Evolutionary conservation across 2,797 vertebrate genomes (phyloP), one percentile per base, ranked within the genome.

Genomic region (Lacerta bilineata): DNA sequence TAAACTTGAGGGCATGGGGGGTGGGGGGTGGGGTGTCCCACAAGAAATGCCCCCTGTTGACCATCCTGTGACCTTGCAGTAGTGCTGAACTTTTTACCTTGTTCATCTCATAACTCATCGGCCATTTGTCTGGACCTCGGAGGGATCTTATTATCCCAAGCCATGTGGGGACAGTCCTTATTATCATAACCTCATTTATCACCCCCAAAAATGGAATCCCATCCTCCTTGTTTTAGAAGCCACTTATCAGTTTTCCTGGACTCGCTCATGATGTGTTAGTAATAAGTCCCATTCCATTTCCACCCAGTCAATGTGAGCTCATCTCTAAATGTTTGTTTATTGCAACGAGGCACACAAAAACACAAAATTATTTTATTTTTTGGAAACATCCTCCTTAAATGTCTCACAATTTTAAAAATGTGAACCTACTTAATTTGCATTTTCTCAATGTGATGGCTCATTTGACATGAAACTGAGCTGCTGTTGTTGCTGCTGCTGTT

Each of bases 51-150:
- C 75, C 77, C 64, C 41, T 91, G 2, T 75, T 75, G 94, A 93
- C 93, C 55, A 85, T 0, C 1, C 29, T 0, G 0, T 89, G 93
- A 94, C 94, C 92, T 95, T 74, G 1, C 86, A 78, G 18, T 4
- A 0, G 64, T 4, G 88, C 77, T 95, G 94, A 95, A 94, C 93
- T 95, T 94, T 95, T 92, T 95, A 93, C 95, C 95, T 90, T 90
- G 55, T 64, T 33, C 72, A 39, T 87, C 90, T 46, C 94, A 90
- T 93, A 93, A 91, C 89, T 95, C 94, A 90, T 6, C 8, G 7
- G 39, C 71, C 20, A 92, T 76, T 93, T 86, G 81, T 91, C 90
- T 90, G 75, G 91, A 92, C 92, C 95, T 92, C 55, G 39, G 94
- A 89, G 94, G 94, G 91, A 88, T 84, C 91, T 18, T 91, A 94